phyloP scores from a whole-genome alignment of 2,888 invertebrate species.

The Nematopogon swammerdamellus region DNA sequence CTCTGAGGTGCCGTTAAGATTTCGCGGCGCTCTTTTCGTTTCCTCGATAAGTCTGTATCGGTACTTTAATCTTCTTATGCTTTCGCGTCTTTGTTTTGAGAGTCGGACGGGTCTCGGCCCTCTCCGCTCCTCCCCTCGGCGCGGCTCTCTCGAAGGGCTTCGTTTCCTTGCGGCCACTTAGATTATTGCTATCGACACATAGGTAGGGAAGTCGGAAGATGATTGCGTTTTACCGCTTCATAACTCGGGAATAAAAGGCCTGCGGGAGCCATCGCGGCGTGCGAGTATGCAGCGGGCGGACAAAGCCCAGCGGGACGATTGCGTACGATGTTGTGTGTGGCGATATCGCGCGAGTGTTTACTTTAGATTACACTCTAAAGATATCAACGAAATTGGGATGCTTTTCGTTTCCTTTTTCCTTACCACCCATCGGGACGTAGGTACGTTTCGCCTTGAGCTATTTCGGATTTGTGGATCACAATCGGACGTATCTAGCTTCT shows the following conservation, averaged over 20 bases:
- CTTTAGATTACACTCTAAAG: too few relatives aligned
- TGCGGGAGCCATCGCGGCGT: conserved; percentile 30
- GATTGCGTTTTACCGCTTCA: conserved; percentile 35
- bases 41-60: conserved; percentile 5
- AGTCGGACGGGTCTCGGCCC: conserved; percentile 16
- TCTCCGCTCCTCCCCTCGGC: too few relatives aligned
- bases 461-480: too few relatives aligned
- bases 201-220: conserved; percentile 20
- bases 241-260: background rate
- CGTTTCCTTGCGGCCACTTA: conserved; percentile 19
- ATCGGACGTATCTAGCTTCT: too few relatives aligned
- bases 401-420: too few relatives aligned
- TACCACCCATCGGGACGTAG: too few relatives aligned
- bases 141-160: too few relatives aligned
- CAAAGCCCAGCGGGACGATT: background rate
- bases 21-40: background rate
- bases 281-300: background rate
- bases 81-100: conserved; percentile 40
- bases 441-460: too few relatives aligned
- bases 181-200: conserved; percentile 50
- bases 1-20: background rate
- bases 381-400: too few relatives aligned
- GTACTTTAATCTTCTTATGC: conserved; percentile 30
- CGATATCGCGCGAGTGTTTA: too few relatives aligned
- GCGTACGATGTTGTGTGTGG: background rate